Conservation (phyloP, 1,140 invertebrate species). For the Anagrus nilaparvatae region DNA sequence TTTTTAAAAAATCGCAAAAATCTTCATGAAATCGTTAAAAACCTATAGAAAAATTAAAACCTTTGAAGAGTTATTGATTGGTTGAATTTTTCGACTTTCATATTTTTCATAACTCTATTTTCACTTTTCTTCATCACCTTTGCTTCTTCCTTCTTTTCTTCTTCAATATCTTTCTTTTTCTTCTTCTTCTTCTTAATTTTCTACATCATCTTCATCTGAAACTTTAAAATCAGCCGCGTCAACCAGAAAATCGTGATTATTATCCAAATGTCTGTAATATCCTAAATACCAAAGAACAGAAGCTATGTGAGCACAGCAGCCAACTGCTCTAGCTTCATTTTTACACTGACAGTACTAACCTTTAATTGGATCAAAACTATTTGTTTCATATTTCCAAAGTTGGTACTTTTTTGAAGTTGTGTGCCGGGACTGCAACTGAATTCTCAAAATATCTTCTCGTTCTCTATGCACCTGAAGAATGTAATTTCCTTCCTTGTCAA, state of each 20-base stretch:
- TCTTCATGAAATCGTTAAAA: too few species aligned
- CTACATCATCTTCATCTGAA: not conserved
- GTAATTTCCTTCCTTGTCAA: not conserved
- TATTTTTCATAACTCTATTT: too few species aligned
- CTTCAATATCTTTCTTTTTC: too few species aligned
- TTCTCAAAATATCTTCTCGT: constrained; percentile 5
- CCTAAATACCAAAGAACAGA: constrained; percentile 6
- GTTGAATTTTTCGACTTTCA: too few species aligned
- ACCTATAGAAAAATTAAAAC: too few species aligned
- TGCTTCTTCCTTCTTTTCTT: too few species aligned
- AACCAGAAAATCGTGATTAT: not conserved
- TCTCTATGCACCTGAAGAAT: constrained; percentile 4
- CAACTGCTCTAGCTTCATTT: constrained; percentile 1
- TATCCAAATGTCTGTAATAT: constrained; percentile 3
- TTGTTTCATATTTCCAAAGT: constrained; percentile 3
- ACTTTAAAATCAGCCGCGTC: constrained; percentile 5
- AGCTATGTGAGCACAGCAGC: constrained; percentile 9
- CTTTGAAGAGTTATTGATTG: too few species aligned
- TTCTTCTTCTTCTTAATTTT: too few species aligned
- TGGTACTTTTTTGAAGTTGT: constrained; percentile 2
- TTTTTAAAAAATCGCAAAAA: too few species aligned
- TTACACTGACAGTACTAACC: constrained; percentile 7
- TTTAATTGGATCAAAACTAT: constrained; percentile 8
- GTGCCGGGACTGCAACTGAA: constrained; percentile 1
- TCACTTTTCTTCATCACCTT: too few species aligned